Evolutionary conservation across 1,140 invertebrate species (phyloP).

Genomic region (Danaus melanippus): DNA sequence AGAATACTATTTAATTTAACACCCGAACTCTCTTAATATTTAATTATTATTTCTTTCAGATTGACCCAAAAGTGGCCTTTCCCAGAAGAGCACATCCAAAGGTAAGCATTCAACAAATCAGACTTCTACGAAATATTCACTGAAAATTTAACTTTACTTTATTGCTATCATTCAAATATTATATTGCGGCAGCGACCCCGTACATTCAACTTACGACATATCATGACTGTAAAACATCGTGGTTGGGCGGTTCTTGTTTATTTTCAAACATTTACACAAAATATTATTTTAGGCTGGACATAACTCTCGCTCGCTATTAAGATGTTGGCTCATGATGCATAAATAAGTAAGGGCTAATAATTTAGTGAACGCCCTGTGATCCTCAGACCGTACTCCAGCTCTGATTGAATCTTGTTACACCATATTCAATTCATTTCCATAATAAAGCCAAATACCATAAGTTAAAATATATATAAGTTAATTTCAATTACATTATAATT

Average conservation of each 20-base stretch:
- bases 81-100: constrained; percentile 98
- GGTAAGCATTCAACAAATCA: constrained; percentile 77
- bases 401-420: constrained; percentile 55
- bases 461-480: constrained; percentile 16
- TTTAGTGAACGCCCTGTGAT: constrained; percentile 65
- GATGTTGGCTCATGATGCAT: constrained; percentile 68
- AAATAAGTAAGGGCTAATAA: constrained; percentile 66
- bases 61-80: constrained; percentile 99
- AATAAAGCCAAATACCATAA: constrained; percentile 16
- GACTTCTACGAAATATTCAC: constrained; percentile 38
- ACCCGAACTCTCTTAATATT: background rate
- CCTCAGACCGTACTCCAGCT: constrained; percentile 40
- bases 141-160: constrained; percentile 47
- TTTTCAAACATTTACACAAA: constrained; percentile 69
- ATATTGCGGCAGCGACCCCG: constrained; percentile 37
- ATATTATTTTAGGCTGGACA: constrained; percentile 70
- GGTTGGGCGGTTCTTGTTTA: constrained; percentile 52
- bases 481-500: too few relatives aligned
- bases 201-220: constrained; percentile 46
- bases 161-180: constrained; percentile 54
- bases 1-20: too few relatives aligned
- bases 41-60: constrained; percentile 79
- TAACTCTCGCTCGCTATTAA: constrained; percentile 65
- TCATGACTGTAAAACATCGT: constrained; percentile 42
- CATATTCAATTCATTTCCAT: constrained; percentile 18